Evolutionary conservation across 2,888 invertebrate genomes (phyloP).

Genomic region (Argynnis bischoffii): DNA sequence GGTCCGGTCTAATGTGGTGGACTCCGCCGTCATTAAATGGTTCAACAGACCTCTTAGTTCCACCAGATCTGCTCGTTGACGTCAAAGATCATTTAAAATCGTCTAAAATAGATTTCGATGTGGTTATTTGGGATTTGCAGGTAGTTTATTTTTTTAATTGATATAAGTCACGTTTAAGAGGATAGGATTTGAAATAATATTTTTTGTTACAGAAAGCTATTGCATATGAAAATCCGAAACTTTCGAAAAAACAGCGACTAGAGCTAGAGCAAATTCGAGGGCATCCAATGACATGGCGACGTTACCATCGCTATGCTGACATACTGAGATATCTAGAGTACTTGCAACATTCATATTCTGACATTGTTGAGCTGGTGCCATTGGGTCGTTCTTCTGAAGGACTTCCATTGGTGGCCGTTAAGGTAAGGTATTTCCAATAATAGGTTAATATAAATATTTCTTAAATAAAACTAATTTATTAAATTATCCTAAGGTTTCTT

Average conservation of each 20-base stretch:
- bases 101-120: constrained; percentile 84
- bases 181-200: background rate
- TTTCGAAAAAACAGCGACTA: constrained; percentile 83
- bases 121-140: constrained; percentile 88
- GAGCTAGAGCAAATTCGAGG: constrained; percentile 82
- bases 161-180: too few species aligned
- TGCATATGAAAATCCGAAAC: constrained; percentile 85
- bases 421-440: constrained; percentile 67
- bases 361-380: constrained; percentile 85
- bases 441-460: background rate
- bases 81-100: constrained; percentile 83
- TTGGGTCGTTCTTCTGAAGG: constrained; percentile 89
- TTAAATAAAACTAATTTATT: constrained; percentile 11
- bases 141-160: constrained; percentile 53
- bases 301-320: constrained; percentile 87
- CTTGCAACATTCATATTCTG: constrained; percentile 84
- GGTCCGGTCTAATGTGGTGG: constrained; percentile 80
- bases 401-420: constrained; percentile 86
- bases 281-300: constrained; percentile 87
- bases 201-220: constrained; percentile 82
- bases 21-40: constrained; percentile 73
- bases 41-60: constrained; percentile 87
- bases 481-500: constrained; percentile 55
- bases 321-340: constrained; percentile 87
- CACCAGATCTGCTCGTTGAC: constrained; percentile 84